Evolutionary conservation across 2,113 vertebrate species (phyloP), one percentile per base, ranked within the genome.

Genomic region (Guaruba guarouba): DNA sequence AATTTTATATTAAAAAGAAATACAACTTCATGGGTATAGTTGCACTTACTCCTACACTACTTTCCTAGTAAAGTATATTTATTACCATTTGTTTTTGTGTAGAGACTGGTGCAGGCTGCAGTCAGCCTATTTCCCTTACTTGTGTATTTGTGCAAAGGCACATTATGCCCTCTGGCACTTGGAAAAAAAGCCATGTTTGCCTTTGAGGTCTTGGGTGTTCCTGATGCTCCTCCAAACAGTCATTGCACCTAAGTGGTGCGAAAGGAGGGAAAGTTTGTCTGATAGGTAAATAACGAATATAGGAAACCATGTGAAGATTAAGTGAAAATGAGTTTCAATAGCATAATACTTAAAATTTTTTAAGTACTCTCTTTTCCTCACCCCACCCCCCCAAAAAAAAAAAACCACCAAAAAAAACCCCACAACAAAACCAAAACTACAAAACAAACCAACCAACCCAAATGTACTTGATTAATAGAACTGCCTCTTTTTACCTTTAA

Each of bases 251-350:
- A 14, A 67, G 77, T 11, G 37, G 23, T 80, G 12, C 5, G 35
- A 71, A 88, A 61, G 24, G 29, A 90, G 3, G 3, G 9, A 57
- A 88, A 62, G 25, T 29, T 68, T 83, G 24, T 28, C n/a, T 23
- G 7, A n/a, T 17, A 69, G 2, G 6, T 66, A 70, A 75, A 61
- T 44, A 77, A 74, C 81, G 4, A 86, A n/a, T 48, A 27, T 18
- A 62, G 12, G 76, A 74, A 95, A 95, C 82, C 17, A 17, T 37
- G 1, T 63, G 68, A 96, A 91, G 52, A 11, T 7, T 77, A 93
- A 94, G 43, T 54, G 54, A 76, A 96, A 91, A 44, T 92, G 62
- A 93, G 18, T 82, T 94, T 87, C 55, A 97, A 39, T 49, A 74
- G n/a, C 82, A 86, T 69, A 46, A 77, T 62, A 85, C 31, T 20